A percentile compares a stretch with the other conserved stretches of the same genome.
These are phyloP conservation scores for Eulithis prunata DNA, from an alignment of 2,888 invertebrate species.

Conservation along the genomic window DNA sequence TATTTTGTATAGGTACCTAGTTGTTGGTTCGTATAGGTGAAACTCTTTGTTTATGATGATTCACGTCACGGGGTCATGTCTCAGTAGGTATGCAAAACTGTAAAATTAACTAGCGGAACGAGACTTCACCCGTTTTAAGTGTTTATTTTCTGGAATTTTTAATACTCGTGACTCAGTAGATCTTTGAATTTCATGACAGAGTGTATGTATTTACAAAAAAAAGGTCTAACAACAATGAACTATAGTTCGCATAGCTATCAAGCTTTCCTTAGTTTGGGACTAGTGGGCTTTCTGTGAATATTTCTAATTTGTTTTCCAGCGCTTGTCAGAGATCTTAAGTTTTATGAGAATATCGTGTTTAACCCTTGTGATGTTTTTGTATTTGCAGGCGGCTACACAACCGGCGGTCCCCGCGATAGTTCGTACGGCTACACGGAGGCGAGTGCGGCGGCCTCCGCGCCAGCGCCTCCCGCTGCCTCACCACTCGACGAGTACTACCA, in stretches of 20 bases:
- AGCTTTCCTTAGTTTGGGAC: too few relatives aligned
- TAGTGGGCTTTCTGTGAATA: too few relatives aligned
- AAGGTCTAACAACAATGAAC: too few relatives aligned
- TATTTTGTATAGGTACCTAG: conserved; percentile 7
- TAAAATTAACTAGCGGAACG: conserved; percentile 1
- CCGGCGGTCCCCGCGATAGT: conserved; percentile 81
- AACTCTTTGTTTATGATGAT: conserved; percentile 24
- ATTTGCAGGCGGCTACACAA: conserved; percentile 82
- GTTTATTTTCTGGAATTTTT: background rate
- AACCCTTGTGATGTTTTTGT: too few relatives aligned
- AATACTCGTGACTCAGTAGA: too few relatives aligned
- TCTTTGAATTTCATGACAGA: too few relatives aligned
- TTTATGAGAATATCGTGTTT: too few relatives aligned
- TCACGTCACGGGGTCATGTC: conserved; percentile 12
- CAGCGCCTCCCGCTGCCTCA: conserved; percentile 72
- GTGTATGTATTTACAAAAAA: too few relatives aligned
- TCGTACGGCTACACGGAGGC: conserved; percentile 79
- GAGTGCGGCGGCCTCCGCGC: conserved; percentile 58
- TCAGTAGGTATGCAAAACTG: conserved; percentile 2
- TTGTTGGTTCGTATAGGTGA: conserved; percentile 12
- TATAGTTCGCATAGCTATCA: too few relatives aligned
- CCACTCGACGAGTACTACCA: conserved; percentile 83
- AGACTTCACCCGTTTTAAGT: background rate
- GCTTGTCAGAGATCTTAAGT: too few relatives aligned
- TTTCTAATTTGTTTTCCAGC: too few relatives aligned